Conservation (phyloP, 2,888 invertebrate genomes). For the Tiphia femorata region DNA sequence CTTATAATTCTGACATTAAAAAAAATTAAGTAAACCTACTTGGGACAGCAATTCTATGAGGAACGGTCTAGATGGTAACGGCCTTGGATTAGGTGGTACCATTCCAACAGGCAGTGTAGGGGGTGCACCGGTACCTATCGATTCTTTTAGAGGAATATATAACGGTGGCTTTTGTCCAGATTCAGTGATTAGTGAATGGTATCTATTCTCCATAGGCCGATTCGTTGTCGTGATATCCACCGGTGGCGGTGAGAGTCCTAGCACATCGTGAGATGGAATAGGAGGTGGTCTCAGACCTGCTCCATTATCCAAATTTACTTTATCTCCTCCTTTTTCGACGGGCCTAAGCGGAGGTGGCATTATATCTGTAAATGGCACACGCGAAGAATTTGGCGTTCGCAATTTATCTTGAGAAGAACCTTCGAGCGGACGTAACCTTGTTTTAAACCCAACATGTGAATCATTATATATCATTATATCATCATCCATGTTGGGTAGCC, state of each 20-base stretch:
- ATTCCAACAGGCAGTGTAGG: constrained; percentile 54
- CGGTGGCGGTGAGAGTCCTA: constrained; percentile 65
- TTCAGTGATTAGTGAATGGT: constrained; percentile 40
- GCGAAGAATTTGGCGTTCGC: constrained; percentile 24
- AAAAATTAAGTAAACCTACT: constrained; percentile 33
- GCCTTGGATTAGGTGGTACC: constrained; percentile 57
- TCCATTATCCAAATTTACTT: constrained; percentile 43
- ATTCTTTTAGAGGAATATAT: constrained; percentile 61
- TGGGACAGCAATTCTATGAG: constrained; percentile 62
- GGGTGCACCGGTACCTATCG: constrained; percentile 41
- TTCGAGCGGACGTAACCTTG: constrained; percentile 19
- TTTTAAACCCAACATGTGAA: constrained; percentile 5
- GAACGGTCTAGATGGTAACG: constrained; percentile 58
- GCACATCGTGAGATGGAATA: constrained; percentile 53
- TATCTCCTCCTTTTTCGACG: constrained; percentile 26
- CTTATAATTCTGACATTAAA: no score
- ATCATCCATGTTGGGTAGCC: constrained; percentile 36
- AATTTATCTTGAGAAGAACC: constrained; percentile 21
- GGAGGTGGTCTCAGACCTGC: constrained; percentile 61
- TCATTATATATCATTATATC: no score
- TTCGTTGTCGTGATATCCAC: constrained; percentile 57
- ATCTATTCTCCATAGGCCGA: constrained; percentile 49
- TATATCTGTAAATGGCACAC: constrained; percentile 58
- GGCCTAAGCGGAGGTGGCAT: constrained; percentile 56
- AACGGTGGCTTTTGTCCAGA: constrained; percentile 59